phyloP scores from a whole-genome alignment of 2,888 invertebrate genomes.

The Dicycla oo region DNA sequence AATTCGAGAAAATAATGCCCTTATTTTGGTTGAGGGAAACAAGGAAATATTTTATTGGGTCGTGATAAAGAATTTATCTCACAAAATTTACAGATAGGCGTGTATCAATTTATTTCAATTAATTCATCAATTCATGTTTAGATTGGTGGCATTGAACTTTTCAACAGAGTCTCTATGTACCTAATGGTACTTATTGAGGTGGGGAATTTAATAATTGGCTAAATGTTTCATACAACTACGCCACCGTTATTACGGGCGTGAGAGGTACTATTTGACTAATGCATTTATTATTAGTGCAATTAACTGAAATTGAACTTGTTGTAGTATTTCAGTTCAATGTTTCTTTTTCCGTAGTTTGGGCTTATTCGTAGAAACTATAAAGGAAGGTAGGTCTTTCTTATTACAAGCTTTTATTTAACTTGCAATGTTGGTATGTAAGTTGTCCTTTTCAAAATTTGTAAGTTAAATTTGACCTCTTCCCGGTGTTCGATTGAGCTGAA shows the following conservation, averaged over 20 bases:
- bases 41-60: not conserved
- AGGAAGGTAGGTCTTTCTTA: not conserved
- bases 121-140: constrained; percentile 38
- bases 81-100: constrained; percentile 25
- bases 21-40: not conserved
- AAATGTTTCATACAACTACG: constrained; percentile 18
- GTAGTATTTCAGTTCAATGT: constrained; percentile 24
- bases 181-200: constrained; percentile 23
- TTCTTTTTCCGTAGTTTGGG: not conserved
- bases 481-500: no score
- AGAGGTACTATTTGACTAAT: constrained; percentile 30
- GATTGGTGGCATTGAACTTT: constrained; percentile 54
- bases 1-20: not conserved
- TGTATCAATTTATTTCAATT: constrained; percentile 46
- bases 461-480: no score
- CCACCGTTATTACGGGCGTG: constrained; percentile 16
- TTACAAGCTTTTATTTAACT: no score
- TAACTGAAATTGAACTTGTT: constrained; percentile 19
- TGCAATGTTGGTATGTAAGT: no score
- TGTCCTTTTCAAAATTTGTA: no score
- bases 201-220: constrained; percentile 39
- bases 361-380: not conserved
- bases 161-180: not conserved
- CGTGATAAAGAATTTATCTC: constrained; percentile 12
- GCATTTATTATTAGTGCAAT: constrained; percentile 20